Evolutionary conservation across 2,888 invertebrate genomes (phyloP), one percentile per base, ranked within the genome.

Genomic region (Drosophila leonis): DNA sequence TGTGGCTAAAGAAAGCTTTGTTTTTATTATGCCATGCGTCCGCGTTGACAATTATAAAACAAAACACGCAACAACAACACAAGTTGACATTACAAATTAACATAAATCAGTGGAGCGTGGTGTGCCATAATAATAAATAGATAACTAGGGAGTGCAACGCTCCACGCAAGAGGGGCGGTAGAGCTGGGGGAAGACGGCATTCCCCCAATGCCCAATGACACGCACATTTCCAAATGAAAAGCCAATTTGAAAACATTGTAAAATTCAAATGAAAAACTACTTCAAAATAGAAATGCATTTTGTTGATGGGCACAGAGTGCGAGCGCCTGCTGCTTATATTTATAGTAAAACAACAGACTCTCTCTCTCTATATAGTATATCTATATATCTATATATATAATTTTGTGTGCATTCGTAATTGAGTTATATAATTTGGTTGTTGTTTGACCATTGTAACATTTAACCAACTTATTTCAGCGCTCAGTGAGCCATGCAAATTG

Each of bases 51-150:
- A 75, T 75, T 73, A 72, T 27, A 33, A 76, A 71, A 77, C 65
- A 56, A 62, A 62, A 65, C 64, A 68, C 64, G 59, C 62, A 78
- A 55, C 54, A 65, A 48, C 44, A 54, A 24, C 31, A 61, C 51
- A 66, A 72, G 77, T 87, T 87, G 84, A 89, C 82, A 79, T 75
- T 71, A 64, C 68, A 86, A 89, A 86, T 81, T 89, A 89, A 89
- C 88, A 86, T 90, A 90, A 86, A 90, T 84, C 90, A 90, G 79
- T 77, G 72, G 65, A 81, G 84, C 88, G 79, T 90, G 87, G 82
- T 80, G 73, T 70, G 56, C 75, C 78, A 86, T 86, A 88, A 88
- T 88, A 88, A 90, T 88, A 83, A 80, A 88, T 83, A 82, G 60
- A 64, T 63, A 80, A 48, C 49, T 64, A 10, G 54, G 44, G 33